phyloP scores from a whole-genome alignment of 1,140 invertebrate species.

The Pteromalus puparum region DNA sequence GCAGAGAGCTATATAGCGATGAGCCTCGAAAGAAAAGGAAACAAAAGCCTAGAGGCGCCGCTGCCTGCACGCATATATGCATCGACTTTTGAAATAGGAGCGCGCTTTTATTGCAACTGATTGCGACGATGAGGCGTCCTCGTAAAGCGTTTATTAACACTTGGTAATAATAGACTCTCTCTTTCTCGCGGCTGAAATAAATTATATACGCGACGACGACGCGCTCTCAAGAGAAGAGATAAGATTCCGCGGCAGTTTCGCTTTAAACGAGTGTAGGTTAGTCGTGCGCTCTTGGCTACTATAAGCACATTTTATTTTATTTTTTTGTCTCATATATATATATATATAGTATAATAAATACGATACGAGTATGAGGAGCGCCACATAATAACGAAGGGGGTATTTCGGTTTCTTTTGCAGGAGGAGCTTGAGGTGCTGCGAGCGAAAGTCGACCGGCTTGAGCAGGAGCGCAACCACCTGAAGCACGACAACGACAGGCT shows the following conservation, averaged over 20 bases:
- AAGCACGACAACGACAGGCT: slow-evolving; percentile 93
- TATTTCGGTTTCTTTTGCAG: slow-evolving; percentile 74
- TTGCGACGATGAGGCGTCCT: neutral
- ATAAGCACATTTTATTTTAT: too few species aligned
- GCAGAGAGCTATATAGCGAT: neutral
- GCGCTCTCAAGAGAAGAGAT: too few species aligned
- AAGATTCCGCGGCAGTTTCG: too few species aligned
- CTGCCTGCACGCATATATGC: too few species aligned
- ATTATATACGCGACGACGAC: neutral
- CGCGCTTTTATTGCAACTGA: slow-evolving; percentile 33
- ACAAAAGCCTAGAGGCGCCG: neutral
- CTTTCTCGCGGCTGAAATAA: neutral
- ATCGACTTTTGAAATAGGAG: slow-evolving; percentile 34
- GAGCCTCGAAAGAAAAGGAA: neutral
- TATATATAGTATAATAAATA: neutral
- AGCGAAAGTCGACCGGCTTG: slow-evolving; percentile 89
- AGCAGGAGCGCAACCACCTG: slow-evolving; percentile 88
- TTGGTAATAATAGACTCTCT: slow-evolving; percentile 31
- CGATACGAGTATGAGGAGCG: neutral
- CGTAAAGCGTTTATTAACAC: slow-evolving; percentile 31
- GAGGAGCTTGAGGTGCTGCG: slow-evolving; percentile 90
- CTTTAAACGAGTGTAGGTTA: neutral
- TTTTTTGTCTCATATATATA: neutral
- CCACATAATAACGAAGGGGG: neutral
- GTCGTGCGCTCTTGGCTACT: neutral